These are phyloP conservation scores for Tympanuchus pallidicinctus DNA, from an alignment of 2,113 vertebrate genomes.

Conservation along the genomic window DNA sequence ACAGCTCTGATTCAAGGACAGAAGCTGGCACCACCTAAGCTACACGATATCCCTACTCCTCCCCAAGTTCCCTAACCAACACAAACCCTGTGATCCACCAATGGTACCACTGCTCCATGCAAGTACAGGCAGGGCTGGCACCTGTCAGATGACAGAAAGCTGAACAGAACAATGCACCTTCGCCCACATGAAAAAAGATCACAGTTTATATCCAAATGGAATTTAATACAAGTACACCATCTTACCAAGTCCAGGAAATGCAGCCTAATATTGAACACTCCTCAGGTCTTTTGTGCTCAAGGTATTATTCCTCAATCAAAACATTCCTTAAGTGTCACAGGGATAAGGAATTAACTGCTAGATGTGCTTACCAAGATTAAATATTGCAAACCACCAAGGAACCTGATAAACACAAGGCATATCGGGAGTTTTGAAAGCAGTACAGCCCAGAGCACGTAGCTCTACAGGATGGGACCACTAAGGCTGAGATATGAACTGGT, in stretches of 20 bases:
- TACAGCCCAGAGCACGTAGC: neutral
- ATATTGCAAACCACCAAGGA: neutral
- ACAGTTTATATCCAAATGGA: neutral
- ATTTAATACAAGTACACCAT: neutral
- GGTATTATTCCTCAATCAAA: neutral
- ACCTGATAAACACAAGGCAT: neutral
- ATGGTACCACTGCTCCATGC: neutral
- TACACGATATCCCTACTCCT: neutral
- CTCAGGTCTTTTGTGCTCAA: neutral
- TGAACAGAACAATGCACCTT: neutral
- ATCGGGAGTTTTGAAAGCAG: neutral
- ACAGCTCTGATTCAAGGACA: neutral
- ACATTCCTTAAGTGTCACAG: neutral
- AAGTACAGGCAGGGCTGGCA: neutral
- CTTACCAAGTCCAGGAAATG: neutral
- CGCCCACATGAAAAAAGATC: neutral
- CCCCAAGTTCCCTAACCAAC: rapidly evolving
- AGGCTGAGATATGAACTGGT: neutral
- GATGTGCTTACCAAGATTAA: neutral
- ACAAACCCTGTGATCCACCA: rapidly evolving
- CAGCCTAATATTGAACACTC: neutral
- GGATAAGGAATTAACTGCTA: neutral
- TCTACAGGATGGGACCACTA: neutral
- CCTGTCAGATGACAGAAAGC: neutral
- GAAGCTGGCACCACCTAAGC: neutral